Base-by-base conservation (phyloP, 2,113 vertebrate species). In the Rhizomys pruinosus region DNA sequence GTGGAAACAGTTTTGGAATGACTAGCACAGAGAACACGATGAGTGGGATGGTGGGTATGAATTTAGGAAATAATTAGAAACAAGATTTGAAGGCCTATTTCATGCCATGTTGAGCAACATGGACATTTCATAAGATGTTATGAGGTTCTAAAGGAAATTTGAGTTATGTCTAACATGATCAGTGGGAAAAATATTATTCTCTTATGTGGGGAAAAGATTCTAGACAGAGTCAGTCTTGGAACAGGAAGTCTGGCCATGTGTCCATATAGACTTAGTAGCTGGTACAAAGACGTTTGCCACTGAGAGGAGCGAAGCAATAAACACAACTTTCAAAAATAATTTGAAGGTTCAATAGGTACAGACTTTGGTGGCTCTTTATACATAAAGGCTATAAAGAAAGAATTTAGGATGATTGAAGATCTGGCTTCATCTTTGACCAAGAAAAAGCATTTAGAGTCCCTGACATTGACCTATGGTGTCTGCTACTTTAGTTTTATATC, bases 401-500 rank as follows among this genome's bases (percentile, higher is more conserved):
- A 87, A 64, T 55, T 16, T 71, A 13, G 52, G 5, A 72, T 72
- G 87, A 86, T 8, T 44, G 64, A 91, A 87, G n/a, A 2, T 79
- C 66, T 86, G 61, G 27, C 25, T 90, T 37, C 15, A 81, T 87
- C n/a, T 66, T 90, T 81, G 64, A 72, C 86, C 29, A 82, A 63
- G 39, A 42, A 47, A 93, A 93, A 66, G 16, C 44, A 93, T 76
- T 79, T 74, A 3, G 25, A 92, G 1, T 42, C 3, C 15, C 32
- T 95, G 44, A 68, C 82, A 84, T 17, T 86, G 80, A 87, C 61
- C 27, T 91, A 57, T 73, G 79, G 61, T 78, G 73, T 84, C 72
- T 72, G 64, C 17, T 69, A 39, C 55, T 94, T 92, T 22, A 79
- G 57, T 93, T 94, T 91, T 71, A 82, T 74, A 47, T 91, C 20